Percentiles rank a stretch among this genome's conserved stretches.
Conservation (phyloP, 2,797 vertebrate species). For the Enoplosus armatus region DNA sequence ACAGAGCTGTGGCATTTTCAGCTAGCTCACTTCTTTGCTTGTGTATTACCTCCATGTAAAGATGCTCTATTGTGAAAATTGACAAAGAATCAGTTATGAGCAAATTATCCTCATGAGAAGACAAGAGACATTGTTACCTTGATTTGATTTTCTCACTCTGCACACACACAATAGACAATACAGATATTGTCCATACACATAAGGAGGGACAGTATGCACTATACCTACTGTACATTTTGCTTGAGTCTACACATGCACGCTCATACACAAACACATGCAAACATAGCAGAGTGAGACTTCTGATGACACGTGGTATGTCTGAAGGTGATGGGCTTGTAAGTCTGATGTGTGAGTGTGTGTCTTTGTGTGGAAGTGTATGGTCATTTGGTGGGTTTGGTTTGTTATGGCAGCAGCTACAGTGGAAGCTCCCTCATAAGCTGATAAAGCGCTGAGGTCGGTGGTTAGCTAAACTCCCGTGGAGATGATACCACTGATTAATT, state of each 20-base stretch:
- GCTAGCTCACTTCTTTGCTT: background rate
- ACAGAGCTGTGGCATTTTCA: slow-evolving; percentile 9
- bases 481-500: slow-evolving; percentile 82
- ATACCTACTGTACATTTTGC: background rate
- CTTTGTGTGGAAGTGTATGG: background rate
- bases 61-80: background rate
- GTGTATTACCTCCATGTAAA: background rate
- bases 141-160: background rate
- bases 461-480: slow-evolving; percentile 79
- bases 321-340: slow-evolving; percentile 1
- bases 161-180: background rate
- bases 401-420: slow-evolving; percentile 52
- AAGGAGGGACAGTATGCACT: background rate
- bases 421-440: slow-evolving; percentile 70
- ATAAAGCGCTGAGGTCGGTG: slow-evolving; percentile 81
- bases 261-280: background rate
- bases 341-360: slow-evolving; percentile 18
- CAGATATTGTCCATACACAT: background rate
- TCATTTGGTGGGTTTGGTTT: slow-evolving; percentile 61
- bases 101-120: background rate
- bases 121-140: background rate
- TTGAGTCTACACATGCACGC: background rate
- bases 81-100: background rate
- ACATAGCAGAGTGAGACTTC: background rate
- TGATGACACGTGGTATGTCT: slow-evolving; percentile 37